phyloP scores from a whole-genome alignment of 2,797 vertebrate genomes.

The Alcedo quadribrachys region DNA sequence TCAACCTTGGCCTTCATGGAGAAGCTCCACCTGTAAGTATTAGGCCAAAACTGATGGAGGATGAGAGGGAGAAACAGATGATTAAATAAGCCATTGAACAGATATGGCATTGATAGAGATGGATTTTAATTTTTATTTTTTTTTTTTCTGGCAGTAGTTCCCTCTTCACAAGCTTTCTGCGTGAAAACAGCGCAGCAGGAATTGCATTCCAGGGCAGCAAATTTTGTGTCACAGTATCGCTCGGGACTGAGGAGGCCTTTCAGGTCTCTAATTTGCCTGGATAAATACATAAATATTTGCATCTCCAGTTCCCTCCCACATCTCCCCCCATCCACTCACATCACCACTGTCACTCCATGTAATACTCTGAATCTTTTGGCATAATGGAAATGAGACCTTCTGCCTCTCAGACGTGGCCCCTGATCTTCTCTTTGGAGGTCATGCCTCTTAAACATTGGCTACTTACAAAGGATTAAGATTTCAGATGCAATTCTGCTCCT shows the following conservation, averaged over 20 bases:
- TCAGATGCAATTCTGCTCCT: neutral
- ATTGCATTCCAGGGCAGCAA: neutral
- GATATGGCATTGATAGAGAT: neutral
- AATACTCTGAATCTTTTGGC: neutral
- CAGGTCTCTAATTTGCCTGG: neutral
- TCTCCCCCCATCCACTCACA: neutral
- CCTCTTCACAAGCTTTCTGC: neutral
- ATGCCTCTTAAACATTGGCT: neutral
- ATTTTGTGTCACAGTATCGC: neutral
- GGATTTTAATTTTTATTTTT: neutral
- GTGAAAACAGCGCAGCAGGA: neutral
- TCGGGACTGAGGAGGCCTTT: neutral
- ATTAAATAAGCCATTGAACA: neutral
- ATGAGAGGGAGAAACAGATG: neutral
- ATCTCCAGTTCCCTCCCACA: accelerated
- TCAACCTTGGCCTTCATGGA: neutral
- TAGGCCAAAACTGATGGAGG: neutral
- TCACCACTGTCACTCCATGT: neutral
- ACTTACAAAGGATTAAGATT: neutral
- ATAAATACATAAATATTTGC: neutral
- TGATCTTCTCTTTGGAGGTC: neutral
- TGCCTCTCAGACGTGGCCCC: neutral
- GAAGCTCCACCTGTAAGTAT: neutral
- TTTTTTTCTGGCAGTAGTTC: neutral
- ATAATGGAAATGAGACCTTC: neutral